A percentile compares a stretch with the other conserved stretches of the same genome.
Conservation (phyloP, 2,888 invertebrate genomes). For the Lepeophtheirus nordmannii region DNA sequence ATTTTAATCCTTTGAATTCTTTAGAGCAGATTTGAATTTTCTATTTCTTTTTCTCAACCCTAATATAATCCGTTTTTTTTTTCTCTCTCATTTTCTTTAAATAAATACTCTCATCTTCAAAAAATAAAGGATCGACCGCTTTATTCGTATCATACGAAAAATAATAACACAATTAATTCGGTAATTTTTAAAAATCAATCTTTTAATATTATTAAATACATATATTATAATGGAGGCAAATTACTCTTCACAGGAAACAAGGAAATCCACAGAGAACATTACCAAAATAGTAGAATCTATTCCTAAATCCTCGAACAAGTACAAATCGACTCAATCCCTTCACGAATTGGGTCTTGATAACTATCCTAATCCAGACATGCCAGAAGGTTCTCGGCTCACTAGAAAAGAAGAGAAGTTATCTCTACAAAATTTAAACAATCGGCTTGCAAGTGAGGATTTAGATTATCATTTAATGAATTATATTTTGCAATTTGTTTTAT, state of each 20-base stretch:
- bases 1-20: neutral
- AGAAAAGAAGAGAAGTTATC: conserved; percentile 87
- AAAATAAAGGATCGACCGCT: neutral
- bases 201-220: too few relatives aligned
- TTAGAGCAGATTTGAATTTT: neutral
- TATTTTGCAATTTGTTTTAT: conserved; percentile 25
- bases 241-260: conserved; percentile 14
- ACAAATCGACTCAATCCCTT: conserved; percentile 22
- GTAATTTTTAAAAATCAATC: neutral
- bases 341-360: conserved; percentile 23
- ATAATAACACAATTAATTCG: conserved; percentile 7
- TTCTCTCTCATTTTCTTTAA: conserved; percentile 1
- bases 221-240: too few relatives aligned
- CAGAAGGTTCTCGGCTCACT: conserved; percentile 50
- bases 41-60: neutral
- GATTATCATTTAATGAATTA: neutral
- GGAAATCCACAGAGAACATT: conserved; percentile 24
- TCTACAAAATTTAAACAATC: conserved; percentile 82
- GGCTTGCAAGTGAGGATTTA: conserved; percentile 54
- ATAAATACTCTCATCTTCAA: too few relatives aligned
- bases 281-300: conserved; percentile 21
- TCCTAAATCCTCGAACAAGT: conserved; percentile 12
- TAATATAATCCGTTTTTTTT: neutral
- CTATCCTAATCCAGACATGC: conserved; percentile 25
- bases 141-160: neutral